Conservation (phyloP, 2,113 vertebrate species). For the Tragulus kanchil region DNA sequence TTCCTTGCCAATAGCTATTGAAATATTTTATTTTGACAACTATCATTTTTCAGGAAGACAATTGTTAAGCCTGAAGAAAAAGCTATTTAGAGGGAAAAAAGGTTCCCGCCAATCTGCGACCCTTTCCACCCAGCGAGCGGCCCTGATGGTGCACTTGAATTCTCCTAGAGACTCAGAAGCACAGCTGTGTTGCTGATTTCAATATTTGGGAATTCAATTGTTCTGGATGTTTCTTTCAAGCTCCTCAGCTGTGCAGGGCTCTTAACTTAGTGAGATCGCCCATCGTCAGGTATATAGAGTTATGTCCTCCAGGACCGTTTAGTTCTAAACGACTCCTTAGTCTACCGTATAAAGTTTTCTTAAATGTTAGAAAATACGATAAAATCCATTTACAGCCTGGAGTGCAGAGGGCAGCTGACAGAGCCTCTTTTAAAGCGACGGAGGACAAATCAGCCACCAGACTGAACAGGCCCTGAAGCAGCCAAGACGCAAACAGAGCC, state of each 20-base stretch:
- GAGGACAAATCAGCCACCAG: background rate
- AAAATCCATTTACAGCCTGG: background rate
- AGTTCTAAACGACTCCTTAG: background rate
- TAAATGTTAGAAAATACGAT: background rate
- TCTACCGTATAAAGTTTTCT: background rate
- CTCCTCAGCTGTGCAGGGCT: background rate
- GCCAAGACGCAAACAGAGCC: no score
- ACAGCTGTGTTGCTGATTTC: fast-evolving
- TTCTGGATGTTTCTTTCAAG: background rate
- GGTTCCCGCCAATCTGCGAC: fast-evolving
- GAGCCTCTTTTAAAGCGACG: background rate
- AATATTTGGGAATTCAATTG: fast-evolving
- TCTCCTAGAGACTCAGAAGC: background rate
- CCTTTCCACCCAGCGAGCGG: background rate
- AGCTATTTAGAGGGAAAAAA: background rate
- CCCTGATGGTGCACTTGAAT: background rate
- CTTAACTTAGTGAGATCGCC: no score
- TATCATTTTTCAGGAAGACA: background rate
- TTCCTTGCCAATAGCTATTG: background rate
- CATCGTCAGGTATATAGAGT: background rate
- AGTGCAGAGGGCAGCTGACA: fast-evolving
- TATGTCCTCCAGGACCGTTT: background rate
- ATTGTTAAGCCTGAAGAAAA: background rate
- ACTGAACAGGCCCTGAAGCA: no score
- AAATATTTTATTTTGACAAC: background rate